phyloP scores from a whole-genome alignment of 1,140 invertebrate genomes.

The Zelostemma sp. region DNA sequence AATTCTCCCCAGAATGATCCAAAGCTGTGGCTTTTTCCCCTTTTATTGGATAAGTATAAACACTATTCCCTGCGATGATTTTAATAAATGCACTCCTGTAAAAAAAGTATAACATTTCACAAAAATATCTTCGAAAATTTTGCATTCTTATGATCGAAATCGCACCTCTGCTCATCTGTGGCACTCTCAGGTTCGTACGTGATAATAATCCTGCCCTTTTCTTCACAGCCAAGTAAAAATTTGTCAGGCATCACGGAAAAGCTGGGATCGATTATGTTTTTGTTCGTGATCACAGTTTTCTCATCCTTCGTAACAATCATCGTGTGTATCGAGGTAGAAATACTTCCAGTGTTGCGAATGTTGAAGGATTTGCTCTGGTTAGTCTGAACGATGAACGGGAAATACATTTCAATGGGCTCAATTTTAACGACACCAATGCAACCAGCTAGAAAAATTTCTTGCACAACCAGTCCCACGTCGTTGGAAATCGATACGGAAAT shows the following conservation, averaged over 20 bases:
- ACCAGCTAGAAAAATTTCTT: constrained; percentile 54
- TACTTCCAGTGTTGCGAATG: constrained; percentile 53
- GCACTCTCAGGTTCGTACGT: constrained; percentile 48
- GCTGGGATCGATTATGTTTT: constrained; percentile 19
- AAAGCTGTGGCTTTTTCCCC: constrained; percentile 38
- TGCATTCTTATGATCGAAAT: too few species aligned
- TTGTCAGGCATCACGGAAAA: constrained; percentile 51
- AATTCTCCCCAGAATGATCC: constrained; percentile 43
- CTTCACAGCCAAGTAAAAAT: constrained; percentile 43
- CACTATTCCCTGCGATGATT: constrained; percentile 43
- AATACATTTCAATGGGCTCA: constrained; percentile 49
- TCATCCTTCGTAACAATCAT: constrained; percentile 10
- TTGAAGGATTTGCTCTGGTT: constrained; percentile 52
- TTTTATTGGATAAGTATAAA: constrained; percentile 49
- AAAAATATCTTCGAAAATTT: background rate
- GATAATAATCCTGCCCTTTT: constrained; percentile 50
- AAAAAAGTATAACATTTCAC: constrained; percentile 5
- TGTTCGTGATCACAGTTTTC: constrained; percentile 18
- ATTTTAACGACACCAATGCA: constrained; percentile 54
- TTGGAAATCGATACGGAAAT: constrained; percentile 38
- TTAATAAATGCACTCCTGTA: constrained; percentile 52
- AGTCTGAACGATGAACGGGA: constrained; percentile 49
- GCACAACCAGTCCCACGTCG: constrained; percentile 42
- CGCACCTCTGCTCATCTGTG: constrained; percentile 46
- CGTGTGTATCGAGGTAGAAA: constrained; percentile 34